These are phyloP conservation scores for Crotalus viridis DNA, from an alignment of 2,113 vertebrate species.

Conservation along the genomic window DNA sequence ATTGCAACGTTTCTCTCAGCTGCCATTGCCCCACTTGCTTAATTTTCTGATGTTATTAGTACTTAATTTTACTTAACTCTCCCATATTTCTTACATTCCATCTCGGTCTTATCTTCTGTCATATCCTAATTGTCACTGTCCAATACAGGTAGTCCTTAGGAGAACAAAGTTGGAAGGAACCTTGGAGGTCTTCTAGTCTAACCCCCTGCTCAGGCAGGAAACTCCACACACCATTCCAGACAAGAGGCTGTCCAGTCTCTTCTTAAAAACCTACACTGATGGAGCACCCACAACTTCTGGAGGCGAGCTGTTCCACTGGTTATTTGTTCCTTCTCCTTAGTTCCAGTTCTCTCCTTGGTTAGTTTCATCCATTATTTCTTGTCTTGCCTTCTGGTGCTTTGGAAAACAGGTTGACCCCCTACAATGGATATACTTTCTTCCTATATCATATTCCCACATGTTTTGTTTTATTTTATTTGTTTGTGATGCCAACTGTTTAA, in stretches of 20 bases:
- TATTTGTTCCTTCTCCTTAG: neutral
- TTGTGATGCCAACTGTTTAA: neutral
- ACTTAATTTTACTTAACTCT: neutral
- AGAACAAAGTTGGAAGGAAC: neutral
- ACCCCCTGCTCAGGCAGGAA: neutral
- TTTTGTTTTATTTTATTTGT: neutral
- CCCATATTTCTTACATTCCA: neutral
- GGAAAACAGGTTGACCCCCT: neutral
- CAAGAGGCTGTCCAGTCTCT: neutral
- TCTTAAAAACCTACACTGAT: neutral
- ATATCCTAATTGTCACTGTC: neutral
- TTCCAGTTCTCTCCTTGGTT: neutral
- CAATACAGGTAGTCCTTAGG: neutral
- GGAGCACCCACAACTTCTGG: neutral
- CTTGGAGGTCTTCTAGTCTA: neutral
- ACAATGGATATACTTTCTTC: neutral
- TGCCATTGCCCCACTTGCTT: neutral
- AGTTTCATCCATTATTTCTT: neutral
- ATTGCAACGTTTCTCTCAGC: neutral
- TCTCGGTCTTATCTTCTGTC: neutral
- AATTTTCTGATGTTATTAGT: neutral
- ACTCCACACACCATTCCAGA: neutral
- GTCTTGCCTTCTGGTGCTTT: neutral
- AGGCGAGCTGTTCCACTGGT: neutral
- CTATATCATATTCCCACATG: neutral